Base-by-base conservation (phyloP, 2,797 vertebrate species). In the Hipposideros larvatus region DNA sequence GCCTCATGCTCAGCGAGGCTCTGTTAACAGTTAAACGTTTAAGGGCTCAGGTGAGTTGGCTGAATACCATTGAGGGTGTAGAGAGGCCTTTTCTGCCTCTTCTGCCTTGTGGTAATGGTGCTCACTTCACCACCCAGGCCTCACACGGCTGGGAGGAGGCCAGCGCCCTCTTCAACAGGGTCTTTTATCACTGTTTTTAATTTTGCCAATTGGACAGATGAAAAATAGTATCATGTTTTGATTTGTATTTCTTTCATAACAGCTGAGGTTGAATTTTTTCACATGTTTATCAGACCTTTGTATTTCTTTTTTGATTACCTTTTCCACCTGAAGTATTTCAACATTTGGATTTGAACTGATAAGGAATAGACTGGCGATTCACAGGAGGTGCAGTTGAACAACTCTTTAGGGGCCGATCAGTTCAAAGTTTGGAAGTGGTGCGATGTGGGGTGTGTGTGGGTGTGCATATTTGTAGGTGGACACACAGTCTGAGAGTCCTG, bases 181-280 rank as follows among this genome's bases (percentile, higher is more conserved):
- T 68, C 19, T 31, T 75, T 57, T 24, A 65, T 43, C 19, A 11
- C 78, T 61, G 11, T 28, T 90, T 87, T 92, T 74, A 80, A 46
- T 61, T 61, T 85, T 88, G 41, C 43, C 51, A 41, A 0, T 48
- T 68, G 82, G 18, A 63, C 37, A 70, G 74, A 51, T 63, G 48
- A 63, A 83, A 93, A 90, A 46, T 78, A 63, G 22, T 77, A 83
- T 73, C 11, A 43, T 74, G 5, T 88, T 24, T 82, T 88, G 34
- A 78, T 90, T 82, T 55, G 59, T 51, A 48, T 77, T 82, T 89
- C 73, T 94, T 87, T 88, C 24, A 6, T 85, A 80, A 53, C 19
- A 74, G 71, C 34, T 63, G 57, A 37, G 14, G 16, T 63, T 91
- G 57, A 77, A 48, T 63, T 77, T 91, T 92, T 80, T 43, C 1